Base-by-base conservation (phyloP, 2,113 vertebrate genomes). In the Pantherophis guttatus region DNA sequence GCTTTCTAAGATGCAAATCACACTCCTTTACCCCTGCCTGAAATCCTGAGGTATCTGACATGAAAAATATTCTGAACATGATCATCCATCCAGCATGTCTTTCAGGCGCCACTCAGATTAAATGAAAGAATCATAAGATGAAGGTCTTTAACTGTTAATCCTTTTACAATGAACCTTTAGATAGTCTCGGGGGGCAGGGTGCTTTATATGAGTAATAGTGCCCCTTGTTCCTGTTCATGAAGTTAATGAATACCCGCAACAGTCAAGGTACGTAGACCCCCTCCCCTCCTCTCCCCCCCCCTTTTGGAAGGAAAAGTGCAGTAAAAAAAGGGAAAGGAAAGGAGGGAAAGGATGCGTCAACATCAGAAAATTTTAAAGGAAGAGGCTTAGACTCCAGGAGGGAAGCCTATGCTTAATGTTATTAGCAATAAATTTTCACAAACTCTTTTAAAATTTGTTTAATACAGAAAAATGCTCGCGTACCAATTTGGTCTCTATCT, bases 61-160 rank as follows among this genome's bases (percentile, higher is more conserved):
- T 98, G 97, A 98, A 97, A 98, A 98, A 98, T 98, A 98, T 98
- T 98, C 98, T 98, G 98, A 98, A 98, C 98, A 98, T 98, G 98
- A 98, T 98, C 98, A 98, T 98, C 98, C 98, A 98, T 98, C 98
- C 98, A 98, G 98, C 97, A 98, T 98, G 98, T 98, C 98, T 98
- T 98, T 98, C 98, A 98, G 98, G 98, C 98, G 98, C 98, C 98
- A 98, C 97, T 97, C 98, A 98, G 98, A 98, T 99, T 99, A 99
- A 98, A 98, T 98, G 98, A 98, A 98, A 98, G 98, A 98, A 98
- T 98, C 98, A 98, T 98, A 98, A 98, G 98, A 98, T 98, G 98
- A 98, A 98, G 98, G 98, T 98, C 98, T 98, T 98, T 98, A 98
- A 98, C 98, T 98, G 98, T 98, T 99, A 99, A 98, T 99, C 98